A percentile compares a stretch with the other conserved stretches of the same genome.
phyloP scores from a whole-genome alignment of 2,888 invertebrate species.

The Andrena chrysosceles region DNA sequence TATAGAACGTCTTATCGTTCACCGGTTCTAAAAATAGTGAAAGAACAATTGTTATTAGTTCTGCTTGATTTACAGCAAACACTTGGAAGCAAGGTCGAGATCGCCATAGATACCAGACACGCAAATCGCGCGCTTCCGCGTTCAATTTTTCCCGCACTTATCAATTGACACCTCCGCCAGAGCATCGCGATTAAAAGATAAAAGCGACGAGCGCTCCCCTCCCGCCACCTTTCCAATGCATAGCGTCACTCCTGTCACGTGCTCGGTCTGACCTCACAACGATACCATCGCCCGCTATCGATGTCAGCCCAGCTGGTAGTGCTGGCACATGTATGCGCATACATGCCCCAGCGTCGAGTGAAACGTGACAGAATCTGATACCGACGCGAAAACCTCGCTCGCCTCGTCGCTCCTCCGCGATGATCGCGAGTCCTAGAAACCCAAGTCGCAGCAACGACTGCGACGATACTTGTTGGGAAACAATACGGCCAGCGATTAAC shows the following conservation, averaged over 20 bases:
- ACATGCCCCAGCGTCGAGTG: slow-evolving; percentile 21
- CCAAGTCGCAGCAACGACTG: not conserved
- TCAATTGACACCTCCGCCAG: not conserved
- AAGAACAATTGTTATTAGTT: not conserved
- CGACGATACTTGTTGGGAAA: not conserved
- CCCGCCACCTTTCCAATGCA: slow-evolving; percentile 14
- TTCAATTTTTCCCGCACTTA: not conserved
- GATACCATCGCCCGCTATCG: slow-evolving; percentile 41
- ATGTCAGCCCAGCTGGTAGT: slow-evolving; percentile 36
- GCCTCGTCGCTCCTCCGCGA: not conserved
- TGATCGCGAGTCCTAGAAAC: slow-evolving; percentile 6
- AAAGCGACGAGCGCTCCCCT: not conserved
- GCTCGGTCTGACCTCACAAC: slow-evolving; percentile 24
- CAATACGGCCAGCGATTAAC: not conserved
- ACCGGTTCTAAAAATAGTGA: not conserved
- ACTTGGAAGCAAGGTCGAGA: not conserved
- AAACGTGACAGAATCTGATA: slow-evolving; percentile 50
- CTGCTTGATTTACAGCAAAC: not conserved
- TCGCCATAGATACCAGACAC: not conserved
- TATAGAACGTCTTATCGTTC: not conserved
- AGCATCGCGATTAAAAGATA: slow-evolving; percentile 29
- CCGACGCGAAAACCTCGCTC: not conserved
- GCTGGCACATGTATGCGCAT: not conserved
- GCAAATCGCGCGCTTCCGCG: slow-evolving; percentile 11
- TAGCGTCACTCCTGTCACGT: slow-evolving; percentile 38